Conservation (phyloP, 1,140 invertebrate genomes). For the Chionoecetes opilio region DNA sequence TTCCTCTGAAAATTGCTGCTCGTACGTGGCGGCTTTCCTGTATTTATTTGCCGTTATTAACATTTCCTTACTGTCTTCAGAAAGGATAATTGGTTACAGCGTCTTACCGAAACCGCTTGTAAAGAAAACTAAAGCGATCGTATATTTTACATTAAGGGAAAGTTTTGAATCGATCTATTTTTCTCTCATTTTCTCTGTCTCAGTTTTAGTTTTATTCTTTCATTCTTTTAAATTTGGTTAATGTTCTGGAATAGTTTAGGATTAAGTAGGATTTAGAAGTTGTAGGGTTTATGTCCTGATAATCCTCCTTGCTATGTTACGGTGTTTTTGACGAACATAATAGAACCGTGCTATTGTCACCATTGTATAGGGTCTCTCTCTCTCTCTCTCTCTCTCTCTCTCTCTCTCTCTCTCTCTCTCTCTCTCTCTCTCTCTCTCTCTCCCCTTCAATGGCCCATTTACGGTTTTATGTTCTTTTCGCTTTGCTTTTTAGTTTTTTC, state of each 20-base stretch:
- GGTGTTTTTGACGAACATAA: too few species aligned
- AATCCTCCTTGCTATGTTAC: too few species aligned
- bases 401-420: constrained; percentile 27
- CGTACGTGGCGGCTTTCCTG: not conserved
- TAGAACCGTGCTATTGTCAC: too few species aligned
- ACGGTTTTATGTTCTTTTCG: not conserved
- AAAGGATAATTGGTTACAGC: not conserved
- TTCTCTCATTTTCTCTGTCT: not conserved
- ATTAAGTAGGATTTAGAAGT: too few species aligned
- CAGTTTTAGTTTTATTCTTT: too few species aligned
- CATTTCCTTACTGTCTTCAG: not conserved
- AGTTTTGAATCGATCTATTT: not conserved
- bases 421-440: constrained; percentile 1
- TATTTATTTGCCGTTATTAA: not conserved
- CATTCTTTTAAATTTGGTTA: too few species aligned
- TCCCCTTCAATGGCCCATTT: not conserved
- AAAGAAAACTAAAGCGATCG: not conserved
- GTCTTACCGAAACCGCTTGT: not conserved
- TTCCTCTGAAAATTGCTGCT: not conserved
- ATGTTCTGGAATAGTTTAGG: too few species aligned
- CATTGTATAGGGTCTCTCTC: not conserved
- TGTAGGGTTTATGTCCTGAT: too few species aligned
- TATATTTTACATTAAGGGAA: not conserved
- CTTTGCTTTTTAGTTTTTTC: too few species aligned
- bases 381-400: constrained; percentile 16